Percentiles rank a stretch among this genome's conserved stretches.
phyloP scores from a whole-genome alignment of 2,888 invertebrate species.

The Drosophila tanythrix region DNA sequence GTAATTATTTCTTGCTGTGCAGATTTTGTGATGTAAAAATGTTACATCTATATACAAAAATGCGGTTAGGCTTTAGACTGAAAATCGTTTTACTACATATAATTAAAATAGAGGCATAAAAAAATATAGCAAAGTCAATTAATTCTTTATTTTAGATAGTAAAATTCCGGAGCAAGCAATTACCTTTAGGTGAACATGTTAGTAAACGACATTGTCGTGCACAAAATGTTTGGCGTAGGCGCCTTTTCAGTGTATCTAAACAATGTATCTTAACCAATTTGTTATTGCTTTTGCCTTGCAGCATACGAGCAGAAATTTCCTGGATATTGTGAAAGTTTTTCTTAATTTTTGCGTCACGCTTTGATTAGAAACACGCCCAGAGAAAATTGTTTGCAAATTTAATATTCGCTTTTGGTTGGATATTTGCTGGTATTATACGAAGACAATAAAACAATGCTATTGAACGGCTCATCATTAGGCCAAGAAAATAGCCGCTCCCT shows the following conservation, averaged over 20 bases:
- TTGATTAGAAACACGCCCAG: slow-evolving; percentile 45
- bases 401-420: slow-evolving; percentile 4
- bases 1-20: not conserved
- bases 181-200: not conserved
- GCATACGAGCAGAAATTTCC: slow-evolving; percentile 25
- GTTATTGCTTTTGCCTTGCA: slow-evolving; percentile 9
- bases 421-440: not conserved
- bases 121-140: not conserved
- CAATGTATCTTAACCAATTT: slow-evolving; percentile 8
- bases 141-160: not conserved
- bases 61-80: not conserved
- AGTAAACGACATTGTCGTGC: not conserved
- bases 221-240: not conserved
- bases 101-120: not conserved
- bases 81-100: not conserved
- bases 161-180: not conserved
- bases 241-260: slow-evolving; percentile 11
- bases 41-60: not conserved
- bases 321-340: slow-evolving; percentile 34
- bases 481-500: slow-evolving; percentile 30
- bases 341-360: slow-evolving; percentile 2
- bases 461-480: slow-evolving; percentile 22
- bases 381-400: slow-evolving; percentile 5
- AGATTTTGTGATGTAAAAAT: not conserved
- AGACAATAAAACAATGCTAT: slow-evolving; percentile 37